Conservation (phyloP, 2,797 vertebrate genomes). For the Pristis pectinata region DNA sequence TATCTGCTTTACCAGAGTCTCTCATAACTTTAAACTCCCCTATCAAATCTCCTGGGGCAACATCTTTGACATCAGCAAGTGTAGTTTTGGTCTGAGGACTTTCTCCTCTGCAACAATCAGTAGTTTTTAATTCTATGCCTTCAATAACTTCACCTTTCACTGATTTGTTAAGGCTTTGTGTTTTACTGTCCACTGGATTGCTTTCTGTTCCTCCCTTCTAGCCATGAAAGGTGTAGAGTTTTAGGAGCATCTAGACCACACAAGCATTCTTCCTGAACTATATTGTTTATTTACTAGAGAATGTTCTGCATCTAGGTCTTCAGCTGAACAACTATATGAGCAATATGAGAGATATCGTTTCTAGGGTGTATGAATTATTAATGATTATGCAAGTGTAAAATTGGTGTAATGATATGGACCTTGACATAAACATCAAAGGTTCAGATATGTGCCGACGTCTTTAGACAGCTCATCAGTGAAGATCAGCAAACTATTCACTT, state of each 20-base stretch:
- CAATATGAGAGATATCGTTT: not conserved
- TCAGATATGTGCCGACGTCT: not conserved
- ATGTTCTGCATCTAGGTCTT: not conserved
- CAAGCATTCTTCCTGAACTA: not conserved
- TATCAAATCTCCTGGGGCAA: not conserved
- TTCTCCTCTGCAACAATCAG: not conserved
- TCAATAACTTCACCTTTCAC: not conserved
- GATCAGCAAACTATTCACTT: not conserved
- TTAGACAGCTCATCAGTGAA: not conserved
- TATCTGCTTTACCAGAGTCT: not conserved
- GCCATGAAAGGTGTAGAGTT: not conserved
- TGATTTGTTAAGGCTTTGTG: not conserved
- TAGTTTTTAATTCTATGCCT: not conserved
- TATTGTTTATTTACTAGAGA: not conserved
- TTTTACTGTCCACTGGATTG: not conserved
- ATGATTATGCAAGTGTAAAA: not conserved
- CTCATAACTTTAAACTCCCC: not conserved
- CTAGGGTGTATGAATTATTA: not conserved
- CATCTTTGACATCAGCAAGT: not conserved
- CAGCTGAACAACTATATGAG: not conserved
- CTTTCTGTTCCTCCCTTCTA: too few relatives aligned
- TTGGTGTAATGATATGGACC: too few relatives aligned
- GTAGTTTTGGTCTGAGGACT: not conserved
- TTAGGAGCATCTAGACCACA: too few relatives aligned
- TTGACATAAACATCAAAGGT: not conserved